Base-by-base conservation (phyloP, 2,113 vertebrate genomes). In the Cyprinodon variegatus region DNA sequence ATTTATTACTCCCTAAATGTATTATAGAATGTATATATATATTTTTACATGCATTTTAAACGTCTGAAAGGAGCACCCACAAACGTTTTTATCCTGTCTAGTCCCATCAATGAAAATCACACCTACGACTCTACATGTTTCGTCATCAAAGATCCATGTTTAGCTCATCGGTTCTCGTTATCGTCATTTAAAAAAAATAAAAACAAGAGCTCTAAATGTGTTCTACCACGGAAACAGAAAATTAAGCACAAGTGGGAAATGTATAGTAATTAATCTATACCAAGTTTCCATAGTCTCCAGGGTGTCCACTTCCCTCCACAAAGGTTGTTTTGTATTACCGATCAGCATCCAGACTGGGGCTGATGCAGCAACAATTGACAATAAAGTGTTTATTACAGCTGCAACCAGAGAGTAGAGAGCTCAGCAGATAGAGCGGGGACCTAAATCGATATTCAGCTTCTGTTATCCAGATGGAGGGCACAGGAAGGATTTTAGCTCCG, bases 391-490 rank as follows among this genome's bases (percentile, higher is more conserved):
- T 15, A 20, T 29, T 57, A 57, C 50, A n/a, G 50, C n/a, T 57
- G n/a, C 50, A 9, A n/a, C 9, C 14, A 20, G 50, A 77, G 65
- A 66, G 69, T 11, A 17, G 71, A 63, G 76, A 77, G 70, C 65
- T 66, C 66, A 69, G 66, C 76, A 57, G 50, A n/a, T 74, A 70
- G 72, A 36, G 79, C 73, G 59, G 45, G n/a, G 60, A 78, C 7
- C 46, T 80, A 57, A 76, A 88, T 92, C 78, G 17, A 85, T 81
- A 59, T 20, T n/a, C 41, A 38, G 46, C 78, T 77, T 78, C 66
- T 83, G 72, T 74, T 77, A 66, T 91, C 85, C 86, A 88, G 88
- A 87, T 87, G 82, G 84, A 91, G 87, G 89, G 78, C 79, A 86
- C 76, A 79, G 86, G 82, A 90, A 81, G 84, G 77, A 86, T 82